Evolutionary conservation across 2,888 invertebrate species (phyloP).

Genomic region (Aspidiotus destructor): DNA sequence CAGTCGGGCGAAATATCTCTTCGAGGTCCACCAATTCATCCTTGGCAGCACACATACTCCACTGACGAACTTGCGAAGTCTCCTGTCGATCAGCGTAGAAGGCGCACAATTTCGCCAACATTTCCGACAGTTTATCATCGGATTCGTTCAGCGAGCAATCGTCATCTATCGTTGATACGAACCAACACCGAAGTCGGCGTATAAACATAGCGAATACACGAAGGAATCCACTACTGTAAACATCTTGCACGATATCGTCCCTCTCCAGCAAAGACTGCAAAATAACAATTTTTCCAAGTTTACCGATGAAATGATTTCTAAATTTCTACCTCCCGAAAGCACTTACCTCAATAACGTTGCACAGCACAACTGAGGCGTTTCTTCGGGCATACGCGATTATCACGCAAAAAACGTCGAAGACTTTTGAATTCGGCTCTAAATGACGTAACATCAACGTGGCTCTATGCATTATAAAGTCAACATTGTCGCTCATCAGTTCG

Average conservation of each 20-base stretch:
- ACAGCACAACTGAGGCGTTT: constrained; percentile 11
- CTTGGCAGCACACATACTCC: background rate
- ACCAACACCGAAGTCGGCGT: constrained; percentile 19
- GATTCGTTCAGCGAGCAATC: constrained; percentile 18
- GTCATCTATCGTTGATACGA: constrained; percentile 16
- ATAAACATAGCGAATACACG: constrained; percentile 20
- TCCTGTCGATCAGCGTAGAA: background rate
- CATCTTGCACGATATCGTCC: constrained; percentile 12
- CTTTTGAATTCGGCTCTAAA: constrained; percentile 9
- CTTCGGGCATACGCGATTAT: constrained; percentile 13
- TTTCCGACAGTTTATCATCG: constrained; percentile 9
- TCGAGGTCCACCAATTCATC: constrained; percentile 6
- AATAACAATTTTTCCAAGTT: background rate
- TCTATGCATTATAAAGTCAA: constrained; percentile 23
- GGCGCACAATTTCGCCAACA: background rate
- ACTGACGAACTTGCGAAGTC: background rate
- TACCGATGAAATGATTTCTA: background rate
- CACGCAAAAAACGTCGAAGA: constrained; percentile 25
- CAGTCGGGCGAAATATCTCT: too few species aligned
- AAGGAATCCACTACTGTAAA: constrained; percentile 18
- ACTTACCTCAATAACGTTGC: constrained; percentile 19
- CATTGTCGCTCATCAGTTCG: constrained; percentile 18
- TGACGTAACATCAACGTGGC: constrained; percentile 16
- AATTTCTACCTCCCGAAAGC: background rate
- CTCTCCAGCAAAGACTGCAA: constrained; percentile 20